phyloP scores from a whole-genome alignment of 1,140 invertebrate genomes.

The Drosophila athabasca region DNA sequence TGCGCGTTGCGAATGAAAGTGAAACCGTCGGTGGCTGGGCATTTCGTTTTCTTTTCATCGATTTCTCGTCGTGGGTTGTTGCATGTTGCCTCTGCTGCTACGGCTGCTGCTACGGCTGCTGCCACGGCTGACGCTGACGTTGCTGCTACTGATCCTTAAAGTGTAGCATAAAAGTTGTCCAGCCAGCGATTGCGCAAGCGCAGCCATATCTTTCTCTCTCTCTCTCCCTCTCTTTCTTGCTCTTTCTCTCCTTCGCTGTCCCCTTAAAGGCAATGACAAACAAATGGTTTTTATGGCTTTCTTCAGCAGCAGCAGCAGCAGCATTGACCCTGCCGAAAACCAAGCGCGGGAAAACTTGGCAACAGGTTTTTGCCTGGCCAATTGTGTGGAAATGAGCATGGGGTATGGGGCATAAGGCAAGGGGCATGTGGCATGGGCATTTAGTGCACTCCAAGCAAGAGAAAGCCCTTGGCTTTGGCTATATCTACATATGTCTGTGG shows the following conservation, averaged over 20 bases:
- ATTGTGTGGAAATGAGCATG: constrained; percentile 39
- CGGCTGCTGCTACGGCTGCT: constrained; percentile 12
- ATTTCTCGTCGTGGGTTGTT: constrained; percentile 20
- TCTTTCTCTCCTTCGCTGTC: constrained; percentile 12
- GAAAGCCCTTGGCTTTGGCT: background rate
- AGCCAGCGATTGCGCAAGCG: constrained; percentile 70
- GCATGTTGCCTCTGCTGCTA: constrained; percentile 6
- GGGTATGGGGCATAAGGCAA: too few relatives aligned
- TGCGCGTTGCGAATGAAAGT: constrained; percentile 82
- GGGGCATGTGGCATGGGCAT: constrained; percentile 4
- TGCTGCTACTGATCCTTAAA: constrained; percentile 66
- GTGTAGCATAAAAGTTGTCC: constrained; percentile 77
- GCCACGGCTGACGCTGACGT: constrained; percentile 11
- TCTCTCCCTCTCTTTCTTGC: background rate
- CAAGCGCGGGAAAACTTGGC: constrained; percentile 62
- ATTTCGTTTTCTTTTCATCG: constrained; percentile 80
- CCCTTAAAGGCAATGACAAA: constrained; percentile 58
- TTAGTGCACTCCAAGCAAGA: constrained; percentile 4
- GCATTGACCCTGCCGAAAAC: constrained; percentile 72
- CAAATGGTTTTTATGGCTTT: constrained; percentile 66
- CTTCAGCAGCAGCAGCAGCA: constrained; percentile 47
- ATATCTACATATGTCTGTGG: too few relatives aligned
- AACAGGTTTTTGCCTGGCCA: constrained; percentile 66
- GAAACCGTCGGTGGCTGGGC: constrained; percentile 70
- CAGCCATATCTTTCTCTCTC: constrained; percentile 5